These are phyloP conservation scores for Gambelia wislizenii DNA, from an alignment of 2,797 vertebrate genomes.

Conservation along the genomic window DNA sequence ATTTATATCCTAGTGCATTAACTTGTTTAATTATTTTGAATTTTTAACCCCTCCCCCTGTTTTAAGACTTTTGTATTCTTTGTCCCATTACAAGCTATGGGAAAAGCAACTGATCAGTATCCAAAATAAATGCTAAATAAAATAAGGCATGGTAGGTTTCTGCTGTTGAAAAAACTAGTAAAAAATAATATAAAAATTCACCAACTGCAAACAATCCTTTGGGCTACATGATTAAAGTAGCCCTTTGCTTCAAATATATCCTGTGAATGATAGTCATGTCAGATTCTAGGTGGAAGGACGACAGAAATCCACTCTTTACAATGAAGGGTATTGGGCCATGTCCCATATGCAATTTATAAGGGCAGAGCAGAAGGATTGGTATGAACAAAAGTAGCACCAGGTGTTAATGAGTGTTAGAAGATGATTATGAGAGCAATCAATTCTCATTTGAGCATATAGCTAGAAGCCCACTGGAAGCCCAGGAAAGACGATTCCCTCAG, in stretches of 20 bases:
- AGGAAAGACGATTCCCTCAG: slow-evolving; percentile 26
- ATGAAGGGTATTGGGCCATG: not conserved
- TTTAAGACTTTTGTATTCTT: no score
- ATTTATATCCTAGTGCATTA: not conserved
- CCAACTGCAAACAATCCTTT: not conserved
- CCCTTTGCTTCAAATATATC: not conserved
- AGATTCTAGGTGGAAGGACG: not conserved
- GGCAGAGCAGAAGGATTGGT: not conserved
- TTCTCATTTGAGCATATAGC: slow-evolving; percentile 43
- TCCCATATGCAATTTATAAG: not conserved
- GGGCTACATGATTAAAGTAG: not conserved
- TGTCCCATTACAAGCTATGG: not conserved
- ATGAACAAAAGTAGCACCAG: slow-evolving; percentile 34
- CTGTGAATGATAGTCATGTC: not conserved
- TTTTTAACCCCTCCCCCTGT: no score
- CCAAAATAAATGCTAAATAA: not conserved
- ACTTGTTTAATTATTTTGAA: no score
- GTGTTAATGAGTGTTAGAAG: slow-evolving; percentile 17
- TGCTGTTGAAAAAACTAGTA: not conserved
- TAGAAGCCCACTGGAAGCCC: slow-evolving; percentile 31
- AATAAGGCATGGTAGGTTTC: not conserved
- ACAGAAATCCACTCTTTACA: not conserved
- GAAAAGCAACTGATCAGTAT: not conserved
- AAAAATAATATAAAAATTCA: not conserved
- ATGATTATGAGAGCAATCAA: slow-evolving; percentile 35